These are phyloP conservation scores for Spermophilus dauricus DNA, from an alignment of 2,113 vertebrate genomes.

Conservation along the genomic window DNA sequence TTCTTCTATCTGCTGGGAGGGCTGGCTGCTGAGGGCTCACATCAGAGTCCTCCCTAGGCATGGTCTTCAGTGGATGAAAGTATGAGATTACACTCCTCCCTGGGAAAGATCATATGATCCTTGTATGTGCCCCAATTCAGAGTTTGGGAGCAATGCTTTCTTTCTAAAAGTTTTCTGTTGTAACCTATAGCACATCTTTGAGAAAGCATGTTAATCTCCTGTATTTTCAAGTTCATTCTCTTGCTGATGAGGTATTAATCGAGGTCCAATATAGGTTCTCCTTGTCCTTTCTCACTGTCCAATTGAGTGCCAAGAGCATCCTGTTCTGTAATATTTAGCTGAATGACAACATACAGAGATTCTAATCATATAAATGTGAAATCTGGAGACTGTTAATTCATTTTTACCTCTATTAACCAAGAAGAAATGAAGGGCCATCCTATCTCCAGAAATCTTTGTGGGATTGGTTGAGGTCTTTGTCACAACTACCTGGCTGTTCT, in stretches of 20 bases:
- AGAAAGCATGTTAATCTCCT: background rate
- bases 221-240: background rate
- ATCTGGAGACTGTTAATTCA: background rate
- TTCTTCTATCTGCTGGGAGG: background rate
- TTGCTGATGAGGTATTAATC: background rate
- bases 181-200: background rate
- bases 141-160: background rate
- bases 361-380: background rate
- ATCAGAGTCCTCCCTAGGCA: background rate
- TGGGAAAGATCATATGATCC: background rate
- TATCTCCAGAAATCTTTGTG: background rate
- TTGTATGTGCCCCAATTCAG: background rate
- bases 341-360: background rate
- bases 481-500: background rate
- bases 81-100: background rate
- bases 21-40: background rate
- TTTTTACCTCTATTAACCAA: background rate
- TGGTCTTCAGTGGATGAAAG: background rate
- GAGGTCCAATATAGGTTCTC: background rate
- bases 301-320: background rate
- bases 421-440: background rate
- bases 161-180: constrained; percentile 18
- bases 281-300: background rate
- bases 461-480: background rate
- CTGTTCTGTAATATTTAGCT: background rate